phyloP scores from a whole-genome alignment of 1,140 invertebrate genomes.

The Antheraea pernyi region DNA sequence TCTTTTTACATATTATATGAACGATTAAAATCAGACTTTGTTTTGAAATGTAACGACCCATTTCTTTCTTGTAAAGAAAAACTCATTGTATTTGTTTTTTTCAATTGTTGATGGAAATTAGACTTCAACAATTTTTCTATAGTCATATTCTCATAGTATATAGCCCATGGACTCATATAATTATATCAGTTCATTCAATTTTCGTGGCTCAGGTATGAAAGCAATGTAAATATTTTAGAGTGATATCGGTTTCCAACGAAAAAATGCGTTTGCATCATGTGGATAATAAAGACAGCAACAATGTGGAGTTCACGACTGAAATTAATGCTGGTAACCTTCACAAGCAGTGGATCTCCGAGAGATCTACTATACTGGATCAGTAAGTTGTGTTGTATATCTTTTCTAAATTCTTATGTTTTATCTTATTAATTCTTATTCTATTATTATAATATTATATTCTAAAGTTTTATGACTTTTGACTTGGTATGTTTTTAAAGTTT shows the following conservation, averaged over 20 bases:
- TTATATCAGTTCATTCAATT: neutral
- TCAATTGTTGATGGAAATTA: neutral
- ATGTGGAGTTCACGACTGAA: slow-evolving; percentile 50
- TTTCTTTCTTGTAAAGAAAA: no score
- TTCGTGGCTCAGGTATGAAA: neutral
- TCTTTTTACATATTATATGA: no score
- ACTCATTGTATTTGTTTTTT: neutral
- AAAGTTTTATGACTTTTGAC: neutral
- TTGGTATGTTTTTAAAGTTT: neutral
- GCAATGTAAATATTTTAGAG: slow-evolving; percentile 53
- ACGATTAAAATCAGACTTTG: no score
- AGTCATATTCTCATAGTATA: no score
- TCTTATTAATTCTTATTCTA: no score
- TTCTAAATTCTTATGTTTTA: neutral
- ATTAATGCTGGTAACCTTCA: slow-evolving; percentile 62
- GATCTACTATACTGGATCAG: slow-evolving; percentile 71
- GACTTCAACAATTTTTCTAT: no score
- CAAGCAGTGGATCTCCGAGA: slow-evolving; percentile 69
- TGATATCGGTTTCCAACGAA: slow-evolving; percentile 80
- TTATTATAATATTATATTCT: no score
- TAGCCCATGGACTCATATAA: neutral
- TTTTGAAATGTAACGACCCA: no score
- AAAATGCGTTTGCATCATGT: slow-evolving; percentile 65
- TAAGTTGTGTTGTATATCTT: slow-evolving; percentile 41
- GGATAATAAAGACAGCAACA: slow-evolving; percentile 53